These are phyloP conservation scores for Microcebus murinus DNA, from an alignment of 2,113 vertebrate genomes.

Conservation along the genomic window DNA sequence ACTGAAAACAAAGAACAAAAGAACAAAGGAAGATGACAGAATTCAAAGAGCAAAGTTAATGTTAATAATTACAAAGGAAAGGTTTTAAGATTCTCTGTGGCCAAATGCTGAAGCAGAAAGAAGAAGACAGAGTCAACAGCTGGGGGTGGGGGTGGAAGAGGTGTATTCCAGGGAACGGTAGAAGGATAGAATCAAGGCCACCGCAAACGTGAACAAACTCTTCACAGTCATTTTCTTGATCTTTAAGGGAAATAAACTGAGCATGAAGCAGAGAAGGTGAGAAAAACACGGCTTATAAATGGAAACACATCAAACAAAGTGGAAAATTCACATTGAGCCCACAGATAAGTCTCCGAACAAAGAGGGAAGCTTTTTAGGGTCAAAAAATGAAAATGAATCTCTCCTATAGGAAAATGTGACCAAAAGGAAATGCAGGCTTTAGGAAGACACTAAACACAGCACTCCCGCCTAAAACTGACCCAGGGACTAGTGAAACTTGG, in stretches of 20 bases:
- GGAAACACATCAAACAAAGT: constrained; percentile 1
- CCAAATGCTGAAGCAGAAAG: background rate
- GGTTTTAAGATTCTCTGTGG: background rate
- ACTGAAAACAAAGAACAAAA: background rate
- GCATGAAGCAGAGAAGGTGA: constrained; percentile 43
- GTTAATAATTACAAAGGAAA: background rate
- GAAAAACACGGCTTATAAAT: constrained; percentile 57
- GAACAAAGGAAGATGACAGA: background rate
- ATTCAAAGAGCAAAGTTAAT: background rate
- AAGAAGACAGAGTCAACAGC: background rate
- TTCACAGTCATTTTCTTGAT: constrained; percentile 59
- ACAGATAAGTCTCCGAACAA: constrained; percentile 9
- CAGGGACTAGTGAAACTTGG: background rate
- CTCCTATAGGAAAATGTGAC: background rate
- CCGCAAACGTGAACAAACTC: background rate
- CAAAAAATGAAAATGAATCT: background rate
- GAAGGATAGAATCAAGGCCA: background rate
- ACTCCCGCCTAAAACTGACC: background rate
- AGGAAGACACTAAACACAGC: background rate
- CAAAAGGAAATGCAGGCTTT: background rate
- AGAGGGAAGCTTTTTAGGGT: constrained; percentile 10
- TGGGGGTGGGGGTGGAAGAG: accelerated
- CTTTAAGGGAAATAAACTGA: constrained; percentile 61
- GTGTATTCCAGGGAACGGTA: accelerated
- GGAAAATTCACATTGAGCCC: constrained; percentile 39